Base-by-base conservation (phyloP, 1,140 invertebrate genomes). In the Holotrichia oblita region DNA sequence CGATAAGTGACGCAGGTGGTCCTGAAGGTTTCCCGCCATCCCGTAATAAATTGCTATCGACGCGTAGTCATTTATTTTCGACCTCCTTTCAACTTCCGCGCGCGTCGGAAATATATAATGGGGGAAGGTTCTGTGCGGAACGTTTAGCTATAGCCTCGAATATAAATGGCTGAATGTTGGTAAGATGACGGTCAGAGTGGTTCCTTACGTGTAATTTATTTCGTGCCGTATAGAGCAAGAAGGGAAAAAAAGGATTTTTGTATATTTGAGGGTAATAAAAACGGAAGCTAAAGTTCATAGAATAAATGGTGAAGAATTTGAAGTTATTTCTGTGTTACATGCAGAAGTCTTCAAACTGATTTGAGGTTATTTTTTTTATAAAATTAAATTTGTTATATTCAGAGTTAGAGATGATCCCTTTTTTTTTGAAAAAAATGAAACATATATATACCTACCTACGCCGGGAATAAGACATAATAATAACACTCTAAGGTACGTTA, bases 11-110 rank as follows among this genome's bases (percentile, higher is more conserved):
- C 48, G 48, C 48, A 55, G 48, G 48, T 55, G 48, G 48, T 55
- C 48, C 48, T 55, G 48, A 55, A 55, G 48, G 12, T 55, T 55
- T 55, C 48, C 48, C 48, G 48, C 48, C 48, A 55, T 55, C 48
- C 17, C 48, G 48, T 55, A 55, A 55, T 55, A 55, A 55, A 55
- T 55, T 55, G 14, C 48, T 17, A 55, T 55, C 48, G 48, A 55
- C 48, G 48, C 48, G 48, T 55, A 55, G 48, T 55, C 48, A 55
- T 55, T 55, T 55, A 55, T 55, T 55, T 55, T 55, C 48, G 48
- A 55, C 48, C 48, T 55, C 48, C 48, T 55, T 55, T 55, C 48
- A 55, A 55, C 48, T 55, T 55, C 48, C 48, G 48, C 48, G 14
- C 48, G 17, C 48, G 48, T 17, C 48, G 48, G 48, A 55, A 55